These are phyloP conservation scores for Irena cyanogastra DNA, from an alignment of 2,113 vertebrate genomes.

Conservation along the genomic window DNA sequence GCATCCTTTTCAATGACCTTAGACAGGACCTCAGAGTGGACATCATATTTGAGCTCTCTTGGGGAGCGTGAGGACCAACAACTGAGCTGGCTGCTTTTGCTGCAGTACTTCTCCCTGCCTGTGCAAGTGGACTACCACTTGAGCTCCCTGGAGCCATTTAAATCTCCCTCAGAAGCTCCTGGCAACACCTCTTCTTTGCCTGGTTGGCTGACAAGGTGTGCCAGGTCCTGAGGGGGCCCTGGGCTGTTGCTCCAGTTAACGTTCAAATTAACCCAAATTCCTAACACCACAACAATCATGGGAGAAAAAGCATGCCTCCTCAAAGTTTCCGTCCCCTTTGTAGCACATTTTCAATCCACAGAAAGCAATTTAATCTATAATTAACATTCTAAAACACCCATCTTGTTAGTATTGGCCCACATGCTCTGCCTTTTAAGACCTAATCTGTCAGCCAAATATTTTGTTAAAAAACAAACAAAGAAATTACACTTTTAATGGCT, in stretches of 20 bases:
- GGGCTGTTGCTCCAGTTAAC: neutral
- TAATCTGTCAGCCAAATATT: neutral
- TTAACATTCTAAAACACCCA: neutral
- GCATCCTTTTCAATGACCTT: accelerated
- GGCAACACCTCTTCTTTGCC: neutral
- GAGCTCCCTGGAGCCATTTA: neutral
- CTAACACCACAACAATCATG: neutral
- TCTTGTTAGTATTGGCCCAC: neutral
- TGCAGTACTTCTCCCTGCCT: neutral
- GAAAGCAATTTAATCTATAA: neutral
- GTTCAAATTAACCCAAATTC: neutral
- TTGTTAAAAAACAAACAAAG: neutral
- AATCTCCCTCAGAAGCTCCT: neutral
- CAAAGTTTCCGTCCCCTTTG: neutral
- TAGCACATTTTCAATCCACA: neutral
- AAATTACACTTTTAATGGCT: neutral
- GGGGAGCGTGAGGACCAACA: neutral
- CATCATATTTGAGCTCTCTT: neutral
- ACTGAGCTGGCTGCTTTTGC: neutral
- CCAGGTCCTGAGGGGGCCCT: neutral
- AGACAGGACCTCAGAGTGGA: neutral
- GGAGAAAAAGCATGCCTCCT: neutral
- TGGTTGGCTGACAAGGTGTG: neutral
- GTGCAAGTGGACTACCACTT: neutral
- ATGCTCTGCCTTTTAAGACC: neutral